Conservation (phyloP, 1,140 invertebrate genomes). For the Drosophila ercepeae region DNA sequence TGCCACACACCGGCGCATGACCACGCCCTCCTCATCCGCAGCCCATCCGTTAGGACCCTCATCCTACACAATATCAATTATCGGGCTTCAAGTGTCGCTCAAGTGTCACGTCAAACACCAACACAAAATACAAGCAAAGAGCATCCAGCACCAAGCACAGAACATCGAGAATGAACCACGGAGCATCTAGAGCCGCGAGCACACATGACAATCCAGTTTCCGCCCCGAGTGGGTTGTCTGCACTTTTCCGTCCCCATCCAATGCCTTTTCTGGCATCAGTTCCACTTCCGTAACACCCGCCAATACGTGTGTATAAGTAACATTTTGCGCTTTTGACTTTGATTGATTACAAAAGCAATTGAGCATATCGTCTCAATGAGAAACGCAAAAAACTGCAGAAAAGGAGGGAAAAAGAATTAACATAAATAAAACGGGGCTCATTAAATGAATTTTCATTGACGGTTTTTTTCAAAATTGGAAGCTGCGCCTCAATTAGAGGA, state of each 20-base stretch:
- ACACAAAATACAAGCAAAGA: constrained; percentile 44
- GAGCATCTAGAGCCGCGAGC: constrained; percentile 13
- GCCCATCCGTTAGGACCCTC: constrained; percentile 1
- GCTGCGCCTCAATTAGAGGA: constrained; percentile 51
- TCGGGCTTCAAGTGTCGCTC: constrained; percentile 75
- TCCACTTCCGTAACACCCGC: neutral
- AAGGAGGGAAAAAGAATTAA: constrained; percentile 58
- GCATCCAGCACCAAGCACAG: constrained; percentile 11
- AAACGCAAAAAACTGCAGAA: constrained; percentile 15
- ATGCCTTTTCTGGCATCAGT: neutral
- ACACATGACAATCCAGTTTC: constrained; percentile 55
- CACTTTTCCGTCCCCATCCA: constrained; percentile 26
- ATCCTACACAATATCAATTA: constrained; percentile 69
- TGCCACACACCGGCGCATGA: constrained; percentile 13
- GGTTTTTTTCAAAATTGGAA: constrained; percentile 44
- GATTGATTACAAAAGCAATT: constrained; percentile 79
- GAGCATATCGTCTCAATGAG: constrained; percentile 50
- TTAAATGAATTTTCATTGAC: constrained; percentile 58
- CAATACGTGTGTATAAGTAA: constrained; percentile 28
- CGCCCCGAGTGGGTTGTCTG: constrained; percentile 38
- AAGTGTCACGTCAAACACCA: constrained; percentile 75
- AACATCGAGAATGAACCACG: neutral
- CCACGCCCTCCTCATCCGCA: constrained; percentile 18
- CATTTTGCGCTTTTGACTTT: constrained; percentile 57
- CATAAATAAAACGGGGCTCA: constrained; percentile 59